Evolutionary conservation across 2,797 vertebrate genomes (phyloP), one percentile per base, ranked within the genome.

Genomic region (Hippocampus kuda): DNA sequence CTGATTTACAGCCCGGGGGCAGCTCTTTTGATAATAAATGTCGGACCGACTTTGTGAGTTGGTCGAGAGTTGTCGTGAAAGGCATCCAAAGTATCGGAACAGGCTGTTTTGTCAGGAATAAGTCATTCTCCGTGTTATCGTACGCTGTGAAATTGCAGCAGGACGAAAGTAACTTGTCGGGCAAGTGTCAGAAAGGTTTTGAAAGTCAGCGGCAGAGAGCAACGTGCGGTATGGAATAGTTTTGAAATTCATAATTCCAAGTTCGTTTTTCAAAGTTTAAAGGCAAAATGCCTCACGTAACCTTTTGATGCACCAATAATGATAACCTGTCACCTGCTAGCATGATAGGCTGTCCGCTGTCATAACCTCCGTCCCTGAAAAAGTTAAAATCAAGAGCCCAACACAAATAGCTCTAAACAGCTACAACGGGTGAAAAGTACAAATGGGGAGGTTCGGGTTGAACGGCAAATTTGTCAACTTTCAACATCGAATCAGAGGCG

Each of bases 1-100:
- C 49, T 77, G 67, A 76, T 75, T 70, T 68, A 71, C 69, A 68
- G 48, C 69, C 67, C 1, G 5, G 46, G 34, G 75, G 73, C 70
- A 13, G 49, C 72, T 71, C 65, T 65, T 76, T 65, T 75, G 75
- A 72, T 69, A 69, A 73, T 75, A 46, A 73, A 79, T 74, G 66
- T 56, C 30, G 66, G 49, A 62, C 68, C 11, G 71, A 69, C 67
- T 77, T 66, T 74, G 59, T 70, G 65, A 41, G 73, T 68, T 75
- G 16, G 64, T 41, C 15, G 24, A 69, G 70, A 44, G 6, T 75
- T 65, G 68, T 54, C 30, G 68, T 72, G 66, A 78, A 68, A 77
- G 57, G 72, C 70, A 34, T 72, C 41, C 60, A 62, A 67, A n/a
- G 30, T 69, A 77, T 66, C 67, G 41, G 27, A 77, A 66, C 53